Percentiles rank a stretch among this genome's conserved stretches.
These are phyloP conservation scores for Sebastes fasciatus DNA, from an alignment of 2,113 vertebrate species.

Conservation along the genomic window DNA sequence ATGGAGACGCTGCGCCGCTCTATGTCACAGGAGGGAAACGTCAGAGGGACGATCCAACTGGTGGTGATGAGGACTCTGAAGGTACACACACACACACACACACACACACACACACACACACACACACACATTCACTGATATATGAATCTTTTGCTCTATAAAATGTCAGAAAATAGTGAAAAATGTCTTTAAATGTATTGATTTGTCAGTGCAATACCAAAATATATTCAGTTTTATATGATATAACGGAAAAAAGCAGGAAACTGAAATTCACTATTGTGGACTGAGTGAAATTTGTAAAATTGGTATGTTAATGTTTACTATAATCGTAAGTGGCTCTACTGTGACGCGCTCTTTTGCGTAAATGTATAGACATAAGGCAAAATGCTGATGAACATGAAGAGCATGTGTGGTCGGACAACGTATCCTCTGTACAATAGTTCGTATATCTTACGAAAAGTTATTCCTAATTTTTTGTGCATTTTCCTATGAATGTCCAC, in stretches of 20 bases:
- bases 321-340: neutral
- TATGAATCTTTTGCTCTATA: neutral
- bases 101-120: constrained; percentile 10
- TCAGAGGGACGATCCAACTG: constrained; percentile 93
- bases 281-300: neutral
- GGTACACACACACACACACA: constrained; percentile 45
- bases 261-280: neutral
- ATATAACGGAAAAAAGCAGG: neutral
- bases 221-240: neutral
- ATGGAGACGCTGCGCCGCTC: constrained; percentile 97
- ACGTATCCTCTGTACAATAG: too few relatives aligned
- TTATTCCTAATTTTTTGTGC: too few relatives aligned
- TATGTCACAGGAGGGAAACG: constrained; percentile 98
- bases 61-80: constrained; percentile 89
- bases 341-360: neutral
- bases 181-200: neutral
- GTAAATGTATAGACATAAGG: neutral
- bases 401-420: neutral
- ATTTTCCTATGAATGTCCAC: too few relatives aligned
- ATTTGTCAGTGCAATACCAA: too few relatives aligned
- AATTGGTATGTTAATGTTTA: neutral
- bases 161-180: neutral
- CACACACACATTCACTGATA: neutral
- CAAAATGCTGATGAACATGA: neutral
- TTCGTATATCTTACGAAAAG: too few relatives aligned